A percentile compares a stretch with the other conserved stretches of the same genome.
Evolutionary conservation across 2,888 invertebrate genomes (phyloP).

Genomic region (Leptinotarsa rubiginosa): DNA sequence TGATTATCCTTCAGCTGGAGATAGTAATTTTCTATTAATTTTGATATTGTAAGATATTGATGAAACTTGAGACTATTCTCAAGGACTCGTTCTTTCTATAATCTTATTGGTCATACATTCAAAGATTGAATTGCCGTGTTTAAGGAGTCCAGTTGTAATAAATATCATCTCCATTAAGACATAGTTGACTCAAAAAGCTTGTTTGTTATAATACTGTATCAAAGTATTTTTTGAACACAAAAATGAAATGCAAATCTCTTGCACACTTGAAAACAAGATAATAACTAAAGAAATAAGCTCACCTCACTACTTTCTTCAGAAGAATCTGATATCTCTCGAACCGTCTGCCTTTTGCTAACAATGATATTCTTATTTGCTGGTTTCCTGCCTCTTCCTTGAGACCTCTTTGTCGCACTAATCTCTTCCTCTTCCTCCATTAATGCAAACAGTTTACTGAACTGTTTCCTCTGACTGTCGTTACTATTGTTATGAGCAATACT

Average conservation of each 20-base stretch:
- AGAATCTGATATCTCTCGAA: slow-evolving; percentile 73
- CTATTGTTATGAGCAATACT: slow-evolving; percentile 85
- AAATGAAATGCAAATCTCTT: background rate
- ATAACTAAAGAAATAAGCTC: slow-evolving; percentile 46
- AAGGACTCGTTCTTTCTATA: no score
- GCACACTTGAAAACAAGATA: slow-evolving; percentile 30
- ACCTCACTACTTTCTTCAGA: slow-evolving; percentile 86
- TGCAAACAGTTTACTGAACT: slow-evolving; percentile 90
- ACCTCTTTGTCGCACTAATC: slow-evolving; percentile 70
- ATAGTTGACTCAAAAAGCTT: no score
- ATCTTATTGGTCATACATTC: no score
- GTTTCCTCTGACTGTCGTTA: slow-evolving; percentile 89
- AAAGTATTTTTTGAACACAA: background rate
- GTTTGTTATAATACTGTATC: no score
- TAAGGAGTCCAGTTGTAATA: no score
- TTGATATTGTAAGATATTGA: no score
- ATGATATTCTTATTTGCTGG: slow-evolving; percentile 59
- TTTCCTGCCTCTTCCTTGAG: slow-evolving; percentile 70
- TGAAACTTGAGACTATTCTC: no score
- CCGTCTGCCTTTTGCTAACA: slow-evolving; percentile 55
- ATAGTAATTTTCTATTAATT: no score
- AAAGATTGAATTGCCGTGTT: no score
- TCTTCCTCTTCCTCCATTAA: slow-evolving; percentile 91
- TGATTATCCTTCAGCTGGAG: no score
- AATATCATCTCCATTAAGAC: no score